These are phyloP conservation scores for Nixonia krombeini DNA, from an alignment of 1,140 invertebrate species.

Conservation along the genomic window DNA sequence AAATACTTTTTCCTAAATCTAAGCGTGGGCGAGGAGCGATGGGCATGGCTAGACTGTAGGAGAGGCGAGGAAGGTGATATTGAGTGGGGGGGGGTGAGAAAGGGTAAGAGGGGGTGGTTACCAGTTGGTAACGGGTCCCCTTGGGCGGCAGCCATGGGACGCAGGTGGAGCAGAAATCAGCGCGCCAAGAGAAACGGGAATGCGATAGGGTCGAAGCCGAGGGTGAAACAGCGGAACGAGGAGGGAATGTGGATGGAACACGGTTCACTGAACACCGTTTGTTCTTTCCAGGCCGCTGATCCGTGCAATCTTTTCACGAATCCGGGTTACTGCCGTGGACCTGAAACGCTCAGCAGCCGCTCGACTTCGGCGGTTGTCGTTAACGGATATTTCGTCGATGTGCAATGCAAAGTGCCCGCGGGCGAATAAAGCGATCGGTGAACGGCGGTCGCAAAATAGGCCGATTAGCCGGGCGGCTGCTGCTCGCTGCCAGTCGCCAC, in stretches of 20 bases:
- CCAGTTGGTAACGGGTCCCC: constrained; percentile 6
- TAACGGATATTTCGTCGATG: constrained; percentile 52
- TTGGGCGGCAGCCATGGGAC: constrained; percentile 25
- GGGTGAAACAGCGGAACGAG: constrained; percentile 44
- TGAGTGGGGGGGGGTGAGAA: background rate
- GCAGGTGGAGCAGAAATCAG: constrained; percentile 50
- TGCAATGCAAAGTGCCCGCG: constrained; percentile 44
- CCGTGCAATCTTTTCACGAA: constrained; percentile 71
- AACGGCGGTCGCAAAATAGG: constrained; percentile 20
- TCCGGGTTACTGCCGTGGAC: constrained; percentile 65
- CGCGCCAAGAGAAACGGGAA: constrained; percentile 42
- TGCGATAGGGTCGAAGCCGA: constrained; percentile 51
- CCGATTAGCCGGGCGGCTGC: background rate
- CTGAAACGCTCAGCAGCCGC: constrained; percentile 50
- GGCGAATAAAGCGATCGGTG: constrained; percentile 45
- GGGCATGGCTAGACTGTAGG: constrained; percentile 5
- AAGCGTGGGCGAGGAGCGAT: background rate
- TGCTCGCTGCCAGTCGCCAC: background rate
- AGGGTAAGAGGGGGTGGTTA: too few relatives aligned
- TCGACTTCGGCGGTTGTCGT: constrained; percentile 49
- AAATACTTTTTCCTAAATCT: constrained; percentile 26
- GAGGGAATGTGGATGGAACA: constrained; percentile 60
- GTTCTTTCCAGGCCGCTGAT: constrained; percentile 69
- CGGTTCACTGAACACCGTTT: constrained; percentile 69
- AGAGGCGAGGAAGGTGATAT: background rate